These are phyloP conservation scores for Myiothlypis chrysogaster DNA, from an alignment of 2,797 vertebrate species.

Conservation along the genomic window DNA sequence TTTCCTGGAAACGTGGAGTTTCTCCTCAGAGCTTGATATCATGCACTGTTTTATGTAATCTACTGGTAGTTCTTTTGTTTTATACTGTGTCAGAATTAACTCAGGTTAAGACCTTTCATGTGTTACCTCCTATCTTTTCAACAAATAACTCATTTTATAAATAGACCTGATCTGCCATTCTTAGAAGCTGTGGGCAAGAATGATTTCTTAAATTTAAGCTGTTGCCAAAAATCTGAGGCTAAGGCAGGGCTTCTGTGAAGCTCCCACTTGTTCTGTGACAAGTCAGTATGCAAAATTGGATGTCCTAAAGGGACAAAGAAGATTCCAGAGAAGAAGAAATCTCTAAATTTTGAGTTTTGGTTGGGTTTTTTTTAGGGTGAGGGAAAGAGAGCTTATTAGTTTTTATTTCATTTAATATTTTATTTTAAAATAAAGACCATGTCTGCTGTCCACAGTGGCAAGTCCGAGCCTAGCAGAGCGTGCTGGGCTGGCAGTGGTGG, in stretches of 20 bases:
- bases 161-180: not conserved
- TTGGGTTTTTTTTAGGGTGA: not conserved
- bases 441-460: fast-evolving
- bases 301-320: not conserved
- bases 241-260: not conserved
- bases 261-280: fast-evolving
- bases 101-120: not conserved
- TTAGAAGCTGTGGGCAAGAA: not conserved
- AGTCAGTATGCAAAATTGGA: not conserved
- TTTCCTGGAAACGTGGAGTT: not conserved
- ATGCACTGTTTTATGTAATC: not conserved
- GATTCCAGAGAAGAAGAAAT: not conserved
- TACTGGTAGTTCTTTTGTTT: not conserved
- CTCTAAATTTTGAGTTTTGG: not conserved
- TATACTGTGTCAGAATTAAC: not conserved
- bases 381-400: not conserved
- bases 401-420: not conserved
- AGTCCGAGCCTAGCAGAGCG: not conserved
- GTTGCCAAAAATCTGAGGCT: not conserved
- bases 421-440: not conserved
- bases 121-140: not conserved
- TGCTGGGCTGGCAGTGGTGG: not conserved
- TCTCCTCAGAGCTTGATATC: not conserved
- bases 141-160: not conserved
- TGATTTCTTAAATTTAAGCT: not conserved